Conservation (phyloP, 2,888 invertebrate genomes). For the Podotricha telesiphe region DNA sequence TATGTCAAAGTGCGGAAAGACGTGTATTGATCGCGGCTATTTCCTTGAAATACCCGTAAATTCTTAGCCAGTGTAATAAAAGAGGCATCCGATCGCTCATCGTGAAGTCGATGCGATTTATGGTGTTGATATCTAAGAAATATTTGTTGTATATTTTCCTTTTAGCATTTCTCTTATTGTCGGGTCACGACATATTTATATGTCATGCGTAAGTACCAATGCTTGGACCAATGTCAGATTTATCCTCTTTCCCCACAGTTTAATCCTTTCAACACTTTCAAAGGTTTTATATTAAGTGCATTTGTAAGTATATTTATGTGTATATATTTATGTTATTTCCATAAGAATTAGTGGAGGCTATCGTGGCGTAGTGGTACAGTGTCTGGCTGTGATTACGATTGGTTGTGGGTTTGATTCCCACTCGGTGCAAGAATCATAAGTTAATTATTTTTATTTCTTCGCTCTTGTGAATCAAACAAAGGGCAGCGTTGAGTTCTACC, state of each 20-base stretch:
- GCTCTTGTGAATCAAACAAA: no score
- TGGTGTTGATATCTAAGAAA: constrained; percentile 27
- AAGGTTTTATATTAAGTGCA: background rate
- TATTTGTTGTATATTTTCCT: constrained; percentile 27
- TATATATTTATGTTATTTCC: no score
- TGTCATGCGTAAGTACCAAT: background rate
- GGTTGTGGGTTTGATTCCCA: no score
- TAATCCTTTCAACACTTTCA: background rate
- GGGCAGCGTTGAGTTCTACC: no score
- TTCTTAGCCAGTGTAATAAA: constrained; percentile 53
- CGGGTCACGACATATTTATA: constrained; percentile 21
- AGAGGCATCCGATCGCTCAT: constrained; percentile 49
- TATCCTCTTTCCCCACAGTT: background rate
- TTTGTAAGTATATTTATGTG: no score
- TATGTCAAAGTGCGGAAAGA: constrained; percentile 48
- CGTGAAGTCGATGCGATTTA: constrained; percentile 45
- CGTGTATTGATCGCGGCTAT: constrained; percentile 54
- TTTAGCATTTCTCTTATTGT: constrained; percentile 9
- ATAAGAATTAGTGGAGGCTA: no score
- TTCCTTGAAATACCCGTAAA: constrained; percentile 59
- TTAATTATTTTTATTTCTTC: no score
- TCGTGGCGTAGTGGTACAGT: no score
- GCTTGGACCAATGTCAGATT: background rate
- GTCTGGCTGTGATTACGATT: no score
- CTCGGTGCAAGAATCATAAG: no score